Evolutionary conservation across 2,113 vertebrate genomes (phyloP).

Genomic region (Corynorhinus townsendii): DNA sequence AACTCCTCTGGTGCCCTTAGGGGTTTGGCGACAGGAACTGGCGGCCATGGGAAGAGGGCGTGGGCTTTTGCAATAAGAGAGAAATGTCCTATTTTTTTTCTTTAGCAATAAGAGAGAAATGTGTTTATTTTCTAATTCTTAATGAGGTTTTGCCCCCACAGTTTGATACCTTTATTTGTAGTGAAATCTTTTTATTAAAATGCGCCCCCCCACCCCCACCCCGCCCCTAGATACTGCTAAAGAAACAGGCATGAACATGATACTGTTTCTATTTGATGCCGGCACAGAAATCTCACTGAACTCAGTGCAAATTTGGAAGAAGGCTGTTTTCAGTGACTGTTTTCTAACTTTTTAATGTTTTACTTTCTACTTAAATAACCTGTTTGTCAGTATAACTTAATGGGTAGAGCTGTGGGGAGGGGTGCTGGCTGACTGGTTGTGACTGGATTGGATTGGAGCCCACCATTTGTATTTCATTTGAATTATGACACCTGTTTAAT

Average conservation of each 20-base stretch:
- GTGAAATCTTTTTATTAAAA: not conserved
- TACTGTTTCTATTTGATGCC: not conserved
- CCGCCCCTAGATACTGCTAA: not conserved
- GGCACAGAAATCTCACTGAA: not conserved
- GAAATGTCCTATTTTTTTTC: not conserved
- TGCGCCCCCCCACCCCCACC: not conserved
- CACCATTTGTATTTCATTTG: not conserved
- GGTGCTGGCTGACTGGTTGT: not conserved
- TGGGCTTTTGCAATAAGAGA: not conserved
- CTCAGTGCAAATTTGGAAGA: not conserved
- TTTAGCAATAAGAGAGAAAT: not conserved
- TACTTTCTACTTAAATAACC: not conserved
- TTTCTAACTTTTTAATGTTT: not conserved
- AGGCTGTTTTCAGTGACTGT: not conserved
- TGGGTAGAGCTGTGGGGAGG: not conserved
- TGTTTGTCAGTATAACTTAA: not conserved
- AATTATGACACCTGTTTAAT: not conserved
- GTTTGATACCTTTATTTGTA: not conserved
- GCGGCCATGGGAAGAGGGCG: rapidly evolving
- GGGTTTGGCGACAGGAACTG: not conserved
- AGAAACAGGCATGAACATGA: not conserved
- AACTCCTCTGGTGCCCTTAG: not conserved
- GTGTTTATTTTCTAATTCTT: not conserved
- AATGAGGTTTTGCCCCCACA: not conserved
- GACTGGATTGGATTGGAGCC: not conserved